Conservation (phyloP, 35 echinoderm and acorn worm genomes). For the Heliocidaris erythrogramma region DNA sequence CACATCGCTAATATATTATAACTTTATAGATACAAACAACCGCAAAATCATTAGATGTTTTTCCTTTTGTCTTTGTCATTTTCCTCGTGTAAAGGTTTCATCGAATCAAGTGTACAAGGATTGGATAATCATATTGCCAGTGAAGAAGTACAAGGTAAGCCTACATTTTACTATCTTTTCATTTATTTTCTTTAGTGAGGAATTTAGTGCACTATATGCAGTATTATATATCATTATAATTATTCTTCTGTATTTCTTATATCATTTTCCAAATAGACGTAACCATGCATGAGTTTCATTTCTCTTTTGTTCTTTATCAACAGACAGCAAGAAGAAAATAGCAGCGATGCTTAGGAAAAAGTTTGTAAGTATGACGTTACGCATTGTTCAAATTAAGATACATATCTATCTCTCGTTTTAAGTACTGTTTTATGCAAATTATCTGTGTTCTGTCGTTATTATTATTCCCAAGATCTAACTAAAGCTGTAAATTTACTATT, state of each 20-base stretch:
- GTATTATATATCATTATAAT: background rate
- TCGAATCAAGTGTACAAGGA: constrained; percentile 57
- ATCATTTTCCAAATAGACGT: background rate
- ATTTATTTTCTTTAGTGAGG: background rate
- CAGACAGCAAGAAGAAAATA: constrained; percentile 65
- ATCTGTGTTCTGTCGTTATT: background rate
- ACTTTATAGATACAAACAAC: background rate
- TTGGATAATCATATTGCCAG: constrained; percentile 39
- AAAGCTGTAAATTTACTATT: background rate
- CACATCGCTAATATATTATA: too few species aligned
- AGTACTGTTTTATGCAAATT: background rate
- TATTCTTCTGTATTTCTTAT: background rate
- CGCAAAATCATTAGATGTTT: background rate
- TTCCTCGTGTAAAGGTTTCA: constrained; percentile 44
- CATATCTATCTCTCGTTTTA: too few species aligned
- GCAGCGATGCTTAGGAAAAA: constrained; percentile 63
- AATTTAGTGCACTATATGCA: too few species aligned
- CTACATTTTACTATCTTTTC: background rate
- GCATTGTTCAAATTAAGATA: background rate
- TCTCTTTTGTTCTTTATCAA: background rate
- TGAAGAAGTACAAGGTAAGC: constrained; percentile 53
- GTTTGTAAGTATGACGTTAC: constrained; percentile 62
- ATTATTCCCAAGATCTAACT: background rate
- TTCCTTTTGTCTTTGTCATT: too few species aligned
- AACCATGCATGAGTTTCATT: background rate